Evolutionary conservation across 2,888 invertebrate species (phyloP).

Genomic region (Agrilus biguttatus): DNA sequence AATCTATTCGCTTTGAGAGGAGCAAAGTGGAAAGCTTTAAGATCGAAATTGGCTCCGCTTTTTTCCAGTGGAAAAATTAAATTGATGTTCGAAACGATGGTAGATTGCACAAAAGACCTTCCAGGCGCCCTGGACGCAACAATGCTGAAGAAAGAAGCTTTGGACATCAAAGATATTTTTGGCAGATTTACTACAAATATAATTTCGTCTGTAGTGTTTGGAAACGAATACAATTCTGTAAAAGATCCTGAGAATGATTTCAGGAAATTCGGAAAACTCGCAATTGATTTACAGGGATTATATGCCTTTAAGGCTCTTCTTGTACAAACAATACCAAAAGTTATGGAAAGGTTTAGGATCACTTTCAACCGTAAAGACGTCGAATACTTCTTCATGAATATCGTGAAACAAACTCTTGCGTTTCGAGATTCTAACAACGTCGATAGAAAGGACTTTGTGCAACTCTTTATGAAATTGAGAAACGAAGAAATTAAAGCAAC

Average conservation of each 20-base stretch:
- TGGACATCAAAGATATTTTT: conserved; percentile 31
- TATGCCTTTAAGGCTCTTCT: conserved; percentile 29
- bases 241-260: conserved; percentile 35
- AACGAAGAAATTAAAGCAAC: neutral
- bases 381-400: conserved; percentile 13
- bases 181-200: conserved; percentile 35
- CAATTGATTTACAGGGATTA: conserved; percentile 23
- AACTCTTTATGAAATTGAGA: conserved; percentile 21
- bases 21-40: conserved; percentile 41
- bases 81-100: conserved; percentile 43
- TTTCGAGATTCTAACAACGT: conserved; percentile 11
- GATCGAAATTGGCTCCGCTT: conserved; percentile 43
- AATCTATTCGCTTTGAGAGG: conserved; percentile 39
- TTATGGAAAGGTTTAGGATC: conserved; percentile 3
- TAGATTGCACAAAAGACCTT: conserved; percentile 36
- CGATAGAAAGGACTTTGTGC: conserved; percentile 25
- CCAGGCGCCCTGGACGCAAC: conserved; percentile 25
- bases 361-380: conserved; percentile 5
- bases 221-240: conserved; percentile 38
- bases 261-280: conserved; percentile 6
- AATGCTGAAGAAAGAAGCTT: conserved; percentile 11
- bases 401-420: conserved; percentile 13
- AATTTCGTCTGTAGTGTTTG: conserved; percentile 41
- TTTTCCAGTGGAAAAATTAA: conserved; percentile 51
- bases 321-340: conserved; percentile 9